phyloP scores from a whole-genome alignment of 2,888 invertebrate genomes.

The Cyclophora albipunctata region DNA sequence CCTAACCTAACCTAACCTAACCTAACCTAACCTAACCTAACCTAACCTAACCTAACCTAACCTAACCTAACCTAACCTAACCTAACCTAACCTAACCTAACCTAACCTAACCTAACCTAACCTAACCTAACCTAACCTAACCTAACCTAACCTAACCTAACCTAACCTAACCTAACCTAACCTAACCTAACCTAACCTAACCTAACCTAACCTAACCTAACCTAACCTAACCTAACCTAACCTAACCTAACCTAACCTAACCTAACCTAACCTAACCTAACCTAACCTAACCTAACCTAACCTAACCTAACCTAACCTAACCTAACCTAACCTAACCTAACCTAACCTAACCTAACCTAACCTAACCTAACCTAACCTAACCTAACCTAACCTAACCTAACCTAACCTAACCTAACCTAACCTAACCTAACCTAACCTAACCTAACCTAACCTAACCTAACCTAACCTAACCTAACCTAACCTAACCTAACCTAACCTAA shows the following conservation, averaged over 20 bases:
- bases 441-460: slow-evolving; percentile 16
- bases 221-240: slow-evolving; percentile 12
- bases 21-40: slow-evolving; percentile 10
- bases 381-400: slow-evolving; percentile 18
- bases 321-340: slow-evolving; percentile 19
- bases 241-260: slow-evolving; percentile 18
- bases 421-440: slow-evolving; percentile 17
- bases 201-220: slow-evolving; percentile 15
- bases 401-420: slow-evolving; percentile 18
- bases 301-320: slow-evolving; percentile 21
- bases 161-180: slow-evolving; percentile 17
- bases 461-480: slow-evolving; percentile 15
- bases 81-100: slow-evolving; percentile 9
- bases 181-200: slow-evolving; percentile 12
- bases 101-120: slow-evolving; percentile 7
- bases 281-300: slow-evolving; percentile 21
- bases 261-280: slow-evolving; percentile 15
- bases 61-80: slow-evolving; percentile 8
- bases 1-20: slow-evolving; percentile 10
- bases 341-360: slow-evolving; percentile 14
- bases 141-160: slow-evolving; percentile 14
- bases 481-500: slow-evolving; percentile 13
- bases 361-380: slow-evolving; percentile 17
- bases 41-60: slow-evolving; percentile 10
- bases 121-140: slow-evolving; percentile 6